These are phyloP conservation scores for Belonocnema kinseyi DNA, from an alignment of 1,140 invertebrate genomes.

Conservation along the genomic window DNA sequence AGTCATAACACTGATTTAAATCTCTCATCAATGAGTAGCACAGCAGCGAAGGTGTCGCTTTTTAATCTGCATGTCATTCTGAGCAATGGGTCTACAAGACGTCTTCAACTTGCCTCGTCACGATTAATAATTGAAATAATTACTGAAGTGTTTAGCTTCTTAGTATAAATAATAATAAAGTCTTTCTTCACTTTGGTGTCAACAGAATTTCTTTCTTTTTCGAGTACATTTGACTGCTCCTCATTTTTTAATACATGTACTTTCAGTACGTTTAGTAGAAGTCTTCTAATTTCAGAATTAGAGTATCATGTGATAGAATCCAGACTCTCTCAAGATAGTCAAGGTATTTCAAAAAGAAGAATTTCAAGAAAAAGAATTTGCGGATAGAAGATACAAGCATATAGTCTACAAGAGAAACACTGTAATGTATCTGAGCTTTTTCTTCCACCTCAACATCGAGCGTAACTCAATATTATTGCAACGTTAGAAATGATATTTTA, in stretches of 20 bases:
- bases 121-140: slow-evolving; percentile 17
- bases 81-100: not conserved
- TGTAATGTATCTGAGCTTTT: slow-evolving; percentile 1
- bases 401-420: not conserved
- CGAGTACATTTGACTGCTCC: too few relatives aligned
- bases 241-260: too few relatives aligned
- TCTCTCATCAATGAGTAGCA: slow-evolving; percentile 27
- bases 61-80: slow-evolving; percentile 19
- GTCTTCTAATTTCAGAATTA: too few relatives aligned
- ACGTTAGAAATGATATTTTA: not conserved
- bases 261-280: too few relatives aligned
- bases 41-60: not conserved
- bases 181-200: too few relatives aligned
- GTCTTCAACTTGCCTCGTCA: not conserved
- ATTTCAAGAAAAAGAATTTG: not conserved
- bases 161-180: too few relatives aligned
- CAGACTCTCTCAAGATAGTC: not conserved
- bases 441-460: not conserved
- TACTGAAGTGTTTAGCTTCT: not conserved
- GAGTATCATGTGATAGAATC: too few relatives aligned
- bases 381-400: not conserved
- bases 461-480: not conserved
- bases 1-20: slow-evolving; percentile 12
- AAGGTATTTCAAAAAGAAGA: too few relatives aligned
- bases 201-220: too few relatives aligned